Conservation (phyloP, 2,113 vertebrate species). For the Sinocyclocheilus maitianheensis region DNA sequence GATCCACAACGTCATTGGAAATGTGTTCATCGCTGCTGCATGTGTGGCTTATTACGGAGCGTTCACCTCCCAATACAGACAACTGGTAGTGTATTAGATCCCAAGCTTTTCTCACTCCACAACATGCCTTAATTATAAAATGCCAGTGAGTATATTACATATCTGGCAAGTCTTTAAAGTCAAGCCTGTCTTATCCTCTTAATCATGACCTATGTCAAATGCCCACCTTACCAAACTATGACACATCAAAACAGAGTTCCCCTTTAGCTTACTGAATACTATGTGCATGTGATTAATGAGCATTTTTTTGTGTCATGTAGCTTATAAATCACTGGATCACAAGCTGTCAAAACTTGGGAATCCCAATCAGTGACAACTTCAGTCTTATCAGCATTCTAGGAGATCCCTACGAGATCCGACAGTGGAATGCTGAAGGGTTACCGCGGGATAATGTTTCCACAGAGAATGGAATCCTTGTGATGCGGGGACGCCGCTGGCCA, state of each 20-base stretch:
- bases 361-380: constrained; percentile 82
- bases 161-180: neutral
- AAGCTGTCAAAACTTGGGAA: constrained; percentile 76
- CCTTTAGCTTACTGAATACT: neutral
- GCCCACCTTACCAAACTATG: neutral
- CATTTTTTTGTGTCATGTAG: constrained; percentile 62
- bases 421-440: constrained; percentile 85
- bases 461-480: constrained; percentile 85
- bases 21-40: constrained; percentile 85
- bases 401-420: constrained; percentile 81
- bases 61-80: constrained; percentile 83
- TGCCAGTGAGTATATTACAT: neutral
- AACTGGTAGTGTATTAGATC: constrained; percentile 68
- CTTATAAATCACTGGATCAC: constrained; percentile 81
- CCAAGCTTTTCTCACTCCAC: neutral
- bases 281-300: neutral
- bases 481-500: constrained; percentile 81
- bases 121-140: neutral
- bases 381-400: constrained; percentile 82
- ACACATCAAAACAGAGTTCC: neutral
- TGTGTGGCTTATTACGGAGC: constrained; percentile 85
- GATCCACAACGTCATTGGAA: constrained; percentile 79
- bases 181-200: neutral
- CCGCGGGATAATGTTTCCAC: constrained; percentile 82
- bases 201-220: neutral